These are phyloP conservation scores for Pollicipes pollicipes DNA, from an alignment of 1,140 invertebrate species.

Conservation along the genomic window DNA sequence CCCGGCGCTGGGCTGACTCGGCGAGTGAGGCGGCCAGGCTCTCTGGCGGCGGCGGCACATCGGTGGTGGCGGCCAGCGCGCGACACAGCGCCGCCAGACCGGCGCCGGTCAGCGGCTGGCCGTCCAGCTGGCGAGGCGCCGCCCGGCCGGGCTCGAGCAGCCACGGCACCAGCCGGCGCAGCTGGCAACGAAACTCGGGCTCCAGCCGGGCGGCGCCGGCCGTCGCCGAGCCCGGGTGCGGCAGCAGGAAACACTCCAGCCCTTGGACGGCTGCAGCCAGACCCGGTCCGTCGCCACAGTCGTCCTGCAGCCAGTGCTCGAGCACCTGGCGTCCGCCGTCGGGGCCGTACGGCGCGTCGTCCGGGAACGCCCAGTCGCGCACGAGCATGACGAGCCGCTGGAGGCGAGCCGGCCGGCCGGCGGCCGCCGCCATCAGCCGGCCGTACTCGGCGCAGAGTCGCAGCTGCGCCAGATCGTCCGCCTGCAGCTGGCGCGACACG, in stretches of 20 bases:
- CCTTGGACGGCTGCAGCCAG: too few relatives aligned
- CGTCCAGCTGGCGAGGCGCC: neutral
- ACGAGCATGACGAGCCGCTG: neutral
- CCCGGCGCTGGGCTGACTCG: too few relatives aligned
- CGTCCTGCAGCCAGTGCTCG: neutral
- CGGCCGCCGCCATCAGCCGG: neutral
- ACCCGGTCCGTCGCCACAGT: neutral
- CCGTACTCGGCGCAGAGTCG: neutral
- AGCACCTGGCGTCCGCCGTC: neutral
- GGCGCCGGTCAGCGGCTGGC: neutral
- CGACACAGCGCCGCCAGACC: neutral
- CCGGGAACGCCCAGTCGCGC: neutral
- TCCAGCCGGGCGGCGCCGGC: neutral
- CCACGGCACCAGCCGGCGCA: neutral
- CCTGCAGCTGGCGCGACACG: neutral
- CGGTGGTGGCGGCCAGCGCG: neutral
- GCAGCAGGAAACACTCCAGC: neutral
- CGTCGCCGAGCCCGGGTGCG: neutral
- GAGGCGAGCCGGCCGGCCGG: too few relatives aligned
- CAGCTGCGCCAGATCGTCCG: neutral
- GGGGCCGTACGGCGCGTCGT: neutral
- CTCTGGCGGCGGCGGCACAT: neutral
- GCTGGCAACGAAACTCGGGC: neutral
- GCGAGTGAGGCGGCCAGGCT: neutral
- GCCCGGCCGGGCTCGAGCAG: neutral